Conservation (phyloP, 2,113 vertebrate species). For the Orycteropus afer region DNA sequence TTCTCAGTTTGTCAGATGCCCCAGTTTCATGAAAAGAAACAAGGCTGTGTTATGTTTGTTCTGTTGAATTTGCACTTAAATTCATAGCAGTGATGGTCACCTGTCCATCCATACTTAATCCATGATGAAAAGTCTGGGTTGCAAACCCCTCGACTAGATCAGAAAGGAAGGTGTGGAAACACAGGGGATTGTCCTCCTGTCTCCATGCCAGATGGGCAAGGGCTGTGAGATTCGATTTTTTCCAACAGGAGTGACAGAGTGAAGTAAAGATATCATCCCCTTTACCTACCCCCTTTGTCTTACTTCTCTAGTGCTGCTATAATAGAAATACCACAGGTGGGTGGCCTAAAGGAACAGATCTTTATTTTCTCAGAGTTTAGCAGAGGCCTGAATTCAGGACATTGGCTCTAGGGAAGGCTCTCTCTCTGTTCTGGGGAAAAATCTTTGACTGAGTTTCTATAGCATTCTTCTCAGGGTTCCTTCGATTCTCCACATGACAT, state of each 20-base stretch:
- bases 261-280: not conserved
- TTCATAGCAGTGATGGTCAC: not conserved
- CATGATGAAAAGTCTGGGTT: not conserved
- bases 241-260: not conserved
- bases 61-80: constrained; percentile 14
- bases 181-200: not conserved
- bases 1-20: not conserved
- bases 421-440: no score
- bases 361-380: no score
- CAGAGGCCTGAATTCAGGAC: no score
- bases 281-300: not conserved
- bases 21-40: not conserved
- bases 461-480: no score
- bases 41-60: not conserved
- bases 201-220: not conserved
- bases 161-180: not conserved
- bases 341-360: no score
- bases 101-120: constrained; percentile 27
- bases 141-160: not conserved
- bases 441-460: no score
- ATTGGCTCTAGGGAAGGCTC: no score
- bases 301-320: no score
- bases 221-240: not conserved
- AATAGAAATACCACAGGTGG: no score
- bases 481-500: no score